Evolutionary conservation across 1,140 invertebrate genomes (phyloP), one percentile per base, ranked within the genome.

Genomic region (Ceratoteleas bidentatus): DNA sequence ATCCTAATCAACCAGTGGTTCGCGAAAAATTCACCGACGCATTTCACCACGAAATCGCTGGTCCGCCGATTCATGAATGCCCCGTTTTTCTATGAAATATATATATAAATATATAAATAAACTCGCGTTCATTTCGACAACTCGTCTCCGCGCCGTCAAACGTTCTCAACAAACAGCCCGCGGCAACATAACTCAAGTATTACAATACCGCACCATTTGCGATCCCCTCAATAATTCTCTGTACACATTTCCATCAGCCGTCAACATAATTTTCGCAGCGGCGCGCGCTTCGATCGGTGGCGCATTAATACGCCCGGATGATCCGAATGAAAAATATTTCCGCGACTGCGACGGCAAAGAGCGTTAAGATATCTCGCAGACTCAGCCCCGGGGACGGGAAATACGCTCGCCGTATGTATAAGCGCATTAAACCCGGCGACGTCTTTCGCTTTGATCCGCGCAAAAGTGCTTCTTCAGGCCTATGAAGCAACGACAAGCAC

Each of bases 241-340:
- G 60, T 65, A 78, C 56, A 65, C 57, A 78, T 78, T 64, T 62
- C 52, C 33, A 70, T 78, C 49, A 65, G 45, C 36, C 14, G 62
- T 76, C 54, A 68, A 76, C 49, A 52, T 78, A 64, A 69, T 77
- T 79, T 72, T 53, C 50, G 9, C 24, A 8, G 47, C 38, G 58
- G 50, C 61, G 49, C 33, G 53, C 16, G 60, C 47, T 65, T 78
- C 52, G 75, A 70, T 78, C 53, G 53, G 32, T 9, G 57, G 13
- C 24, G 58, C 60, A 81, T 76, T 73, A 77, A 82, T 73, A 73
- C 49, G 45, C 47, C 50, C 50, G 56, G 73, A 66, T 77, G 47
- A 81, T 66, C 66, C 61, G 68, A 76, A 73, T 60, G 72, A 75
- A 81, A 81, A 81, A 75, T 81, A 76, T 81, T 81, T 76, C 72